These are phyloP conservation scores for Brachionus angularis DNA, from an alignment of 1,140 invertebrate genomes.

Conservation along the genomic window DNA sequence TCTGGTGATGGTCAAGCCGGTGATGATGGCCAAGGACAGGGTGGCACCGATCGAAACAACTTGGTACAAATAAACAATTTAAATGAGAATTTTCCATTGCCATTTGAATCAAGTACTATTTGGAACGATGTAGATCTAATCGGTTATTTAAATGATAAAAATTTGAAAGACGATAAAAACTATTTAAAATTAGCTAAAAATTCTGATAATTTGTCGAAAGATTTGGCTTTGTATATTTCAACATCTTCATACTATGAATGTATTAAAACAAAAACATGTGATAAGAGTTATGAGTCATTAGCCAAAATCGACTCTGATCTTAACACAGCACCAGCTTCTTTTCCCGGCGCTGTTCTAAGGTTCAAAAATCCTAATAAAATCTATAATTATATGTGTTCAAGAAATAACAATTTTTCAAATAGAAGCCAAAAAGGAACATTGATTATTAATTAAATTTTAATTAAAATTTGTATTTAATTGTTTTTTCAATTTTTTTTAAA, in stretches of 20 bases:
- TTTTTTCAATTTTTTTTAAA: too few species aligned
- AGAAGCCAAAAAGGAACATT: constrained; percentile 37
- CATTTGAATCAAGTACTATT: constrained; percentile 52
- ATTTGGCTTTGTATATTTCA: constrained; percentile 53
- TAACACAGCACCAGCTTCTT: constrained; percentile 26
- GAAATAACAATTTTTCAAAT: constrained; percentile 44
- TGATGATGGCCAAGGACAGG: constrained; percentile 51
- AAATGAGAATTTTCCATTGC: constrained; percentile 53
- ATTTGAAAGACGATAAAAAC: not conserved
- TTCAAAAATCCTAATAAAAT: not conserved
- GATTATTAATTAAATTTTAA: too few species aligned
- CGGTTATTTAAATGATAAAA: not conserved
- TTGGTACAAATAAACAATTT: constrained; percentile 51
- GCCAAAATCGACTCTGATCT: not conserved
- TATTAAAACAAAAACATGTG: constrained; percentile 2
- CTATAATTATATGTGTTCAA: constrained; percentile 38
- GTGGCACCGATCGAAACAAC: constrained; percentile 56
- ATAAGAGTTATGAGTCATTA: not conserved
- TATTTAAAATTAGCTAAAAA: constrained; percentile 49
- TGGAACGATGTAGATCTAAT: constrained; percentile 51
- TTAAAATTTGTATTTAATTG: too few species aligned
- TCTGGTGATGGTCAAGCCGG: constrained; percentile 52
- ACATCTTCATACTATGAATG: constrained; percentile 56
- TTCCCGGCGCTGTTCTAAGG: constrained; percentile 4
- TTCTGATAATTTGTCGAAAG: constrained; percentile 47